Conservation (phyloP, 1,140 invertebrate species). For the Euglossa dilemma region DNA sequence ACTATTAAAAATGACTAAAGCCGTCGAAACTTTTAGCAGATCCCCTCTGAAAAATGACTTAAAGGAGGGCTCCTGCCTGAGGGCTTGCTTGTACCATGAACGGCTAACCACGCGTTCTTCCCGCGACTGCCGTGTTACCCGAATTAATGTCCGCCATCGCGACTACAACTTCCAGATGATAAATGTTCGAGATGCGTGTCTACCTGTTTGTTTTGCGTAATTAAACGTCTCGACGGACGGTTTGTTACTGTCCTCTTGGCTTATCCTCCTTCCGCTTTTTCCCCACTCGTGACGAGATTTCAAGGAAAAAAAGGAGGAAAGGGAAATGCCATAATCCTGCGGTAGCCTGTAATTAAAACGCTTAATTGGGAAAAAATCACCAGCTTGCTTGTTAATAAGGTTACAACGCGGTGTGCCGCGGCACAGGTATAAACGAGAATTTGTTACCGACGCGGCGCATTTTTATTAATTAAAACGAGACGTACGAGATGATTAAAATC, state of each 20-base stretch:
- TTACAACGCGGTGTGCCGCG: background rate
- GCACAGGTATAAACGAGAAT: background rate
- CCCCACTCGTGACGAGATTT: background rate
- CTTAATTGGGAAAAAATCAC: slow-evolving; percentile 31
- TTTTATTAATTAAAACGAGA: slow-evolving; percentile 16
- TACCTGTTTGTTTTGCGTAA: slow-evolving; percentile 10
- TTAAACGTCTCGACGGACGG: background rate
- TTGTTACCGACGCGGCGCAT: background rate
- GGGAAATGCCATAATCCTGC: background rate
- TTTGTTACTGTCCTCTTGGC: background rate
- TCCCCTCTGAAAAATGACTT: background rate
- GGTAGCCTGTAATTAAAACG: slow-evolving; percentile 6
- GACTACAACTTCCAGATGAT: background rate
- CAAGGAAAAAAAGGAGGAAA: background rate
- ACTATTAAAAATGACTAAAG: slow-evolving; percentile 28
- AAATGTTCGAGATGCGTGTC: background rate
- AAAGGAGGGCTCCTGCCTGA: background rate
- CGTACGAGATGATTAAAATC: background rate
- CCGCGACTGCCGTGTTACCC: background rate
- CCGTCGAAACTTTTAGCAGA: slow-evolving; percentile 24
- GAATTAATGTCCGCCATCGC: slow-evolving; percentile 9
- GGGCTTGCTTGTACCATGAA: background rate
- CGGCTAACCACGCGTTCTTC: background rate
- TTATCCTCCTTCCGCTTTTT: background rate
- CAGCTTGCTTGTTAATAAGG: background rate